These are phyloP conservation scores for Scartelaos histophorus DNA, from an alignment of 2,113 vertebrate genomes.

Conservation along the genomic window DNA sequence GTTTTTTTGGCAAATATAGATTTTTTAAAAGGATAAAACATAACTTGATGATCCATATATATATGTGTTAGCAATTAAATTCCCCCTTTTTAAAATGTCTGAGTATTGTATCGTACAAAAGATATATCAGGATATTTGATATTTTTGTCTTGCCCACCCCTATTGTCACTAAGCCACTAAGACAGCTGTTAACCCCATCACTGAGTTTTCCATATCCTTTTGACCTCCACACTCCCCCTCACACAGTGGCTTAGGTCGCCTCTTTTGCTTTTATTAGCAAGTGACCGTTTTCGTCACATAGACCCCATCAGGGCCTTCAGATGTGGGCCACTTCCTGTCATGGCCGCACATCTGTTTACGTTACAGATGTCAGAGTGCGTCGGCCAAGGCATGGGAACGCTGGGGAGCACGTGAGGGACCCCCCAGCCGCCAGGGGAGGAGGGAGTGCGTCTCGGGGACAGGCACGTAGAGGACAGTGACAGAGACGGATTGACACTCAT, in stretches of 20 bases:
- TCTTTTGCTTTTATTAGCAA: conserved; percentile 42
- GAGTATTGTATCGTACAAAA: too few relatives aligned
- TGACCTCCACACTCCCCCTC: background rate
- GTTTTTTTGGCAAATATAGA: too few relatives aligned
- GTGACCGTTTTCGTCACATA: conserved; percentile 46
- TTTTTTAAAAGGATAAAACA: too few relatives aligned
- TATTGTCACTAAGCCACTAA: background rate
- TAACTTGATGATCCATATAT: too few relatives aligned
- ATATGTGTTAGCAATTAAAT: too few relatives aligned
- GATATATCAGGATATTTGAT: too few relatives aligned
- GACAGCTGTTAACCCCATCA: conserved; percentile 38
- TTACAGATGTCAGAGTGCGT: conserved; percentile 64
- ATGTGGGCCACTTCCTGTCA: conserved; percentile 70
- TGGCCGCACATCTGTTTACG: conserved; percentile 66
- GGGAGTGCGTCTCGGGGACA: conserved; percentile 35
- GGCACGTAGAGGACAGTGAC: conserved; percentile 45
- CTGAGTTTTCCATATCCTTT: conserved; percentile 11
- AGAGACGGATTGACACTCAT: conserved; percentile 39
- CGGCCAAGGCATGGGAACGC: conserved; percentile 71
- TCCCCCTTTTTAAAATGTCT: too few relatives aligned
- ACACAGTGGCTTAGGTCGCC: conserved; percentile 15
- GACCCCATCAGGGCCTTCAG: conserved; percentile 44
- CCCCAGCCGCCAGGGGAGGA: conserved; percentile 38
- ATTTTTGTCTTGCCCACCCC: background rate
- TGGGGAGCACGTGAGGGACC: conserved; percentile 39